These are phyloP conservation scores for Anarrhichthys ocellatus DNA, from an alignment of 2,113 vertebrate species.

Conservation along the genomic window DNA sequence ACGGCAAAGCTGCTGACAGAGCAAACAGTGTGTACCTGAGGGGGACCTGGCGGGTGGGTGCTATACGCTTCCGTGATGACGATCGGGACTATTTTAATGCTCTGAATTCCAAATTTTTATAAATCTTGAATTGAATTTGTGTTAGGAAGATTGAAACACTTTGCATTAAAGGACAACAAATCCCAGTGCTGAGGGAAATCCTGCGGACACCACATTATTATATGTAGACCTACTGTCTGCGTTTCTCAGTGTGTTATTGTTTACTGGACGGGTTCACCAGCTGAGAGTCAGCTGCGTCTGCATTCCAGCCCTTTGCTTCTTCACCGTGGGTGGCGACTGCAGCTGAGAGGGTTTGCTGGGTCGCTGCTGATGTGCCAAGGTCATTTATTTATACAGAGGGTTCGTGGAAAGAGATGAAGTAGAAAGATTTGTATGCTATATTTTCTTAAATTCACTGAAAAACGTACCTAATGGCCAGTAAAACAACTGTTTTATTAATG, in stretches of 20 bases:
- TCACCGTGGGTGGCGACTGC: conserved; percentile 52
- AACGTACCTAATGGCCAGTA: neutral
- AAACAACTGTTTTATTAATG: neutral
- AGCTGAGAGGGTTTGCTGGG: conserved; percentile 44
- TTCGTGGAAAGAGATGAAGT: neutral
- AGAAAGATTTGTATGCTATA: neutral
- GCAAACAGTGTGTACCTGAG: no score
- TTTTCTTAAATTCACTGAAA: neutral
- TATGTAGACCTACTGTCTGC: neutral
- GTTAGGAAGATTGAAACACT: conserved; percentile 3
- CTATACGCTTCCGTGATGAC: no score
- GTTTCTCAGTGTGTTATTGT: conserved; percentile 40
- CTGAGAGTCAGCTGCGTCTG: conserved; percentile 64
- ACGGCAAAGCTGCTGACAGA: no score
- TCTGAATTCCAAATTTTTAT: neutral
- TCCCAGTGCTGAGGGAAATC: neutral
- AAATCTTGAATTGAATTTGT: neutral
- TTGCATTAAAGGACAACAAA: neutral
- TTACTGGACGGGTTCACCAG: conserved; percentile 40
- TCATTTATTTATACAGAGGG: conserved; percentile 42
- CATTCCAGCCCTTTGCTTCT: conserved; percentile 61
- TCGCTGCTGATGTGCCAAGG: conserved; percentile 17
- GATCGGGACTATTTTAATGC: no score
- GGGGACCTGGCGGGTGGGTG: no score
- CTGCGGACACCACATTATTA: neutral